phyloP scores from a whole-genome alignment of 1,140 invertebrate genomes.

The Trissolcus basalis region DNA sequence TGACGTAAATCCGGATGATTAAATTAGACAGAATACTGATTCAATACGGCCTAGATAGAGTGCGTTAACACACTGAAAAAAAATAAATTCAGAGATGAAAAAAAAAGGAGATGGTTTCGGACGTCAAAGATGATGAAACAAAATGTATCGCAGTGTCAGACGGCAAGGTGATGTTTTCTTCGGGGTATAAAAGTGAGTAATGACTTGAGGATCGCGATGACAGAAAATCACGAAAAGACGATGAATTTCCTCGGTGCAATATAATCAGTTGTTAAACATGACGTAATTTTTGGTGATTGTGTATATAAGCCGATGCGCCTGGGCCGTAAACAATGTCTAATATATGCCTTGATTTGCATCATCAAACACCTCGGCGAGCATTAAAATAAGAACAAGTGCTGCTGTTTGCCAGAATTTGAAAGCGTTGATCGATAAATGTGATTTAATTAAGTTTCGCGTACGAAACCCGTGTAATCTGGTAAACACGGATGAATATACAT shows the following conservation, averaged over 20 bases:
- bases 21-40: background rate
- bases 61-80: slow-evolving; percentile 2
- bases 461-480: slow-evolving; percentile 7
- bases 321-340: slow-evolving; percentile 33
- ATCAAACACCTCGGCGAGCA: slow-evolving; percentile 25
- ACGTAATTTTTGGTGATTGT: slow-evolving; percentile 5
- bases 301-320: slow-evolving; percentile 3
- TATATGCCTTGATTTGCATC: slow-evolving; percentile 36
- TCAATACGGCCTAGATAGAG: slow-evolving; percentile 1
- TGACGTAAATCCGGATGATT: no score
- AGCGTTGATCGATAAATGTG: slow-evolving; percentile 40
- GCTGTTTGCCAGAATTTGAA: slow-evolving; percentile 33
- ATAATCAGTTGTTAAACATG: slow-evolving; percentile 11
- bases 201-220: slow-evolving; percentile 25
- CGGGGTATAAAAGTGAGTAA: slow-evolving; percentile 18
- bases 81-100: background rate
- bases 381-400: slow-evolving; percentile 40
- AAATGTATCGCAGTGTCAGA: slow-evolving; percentile 27
- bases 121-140: slow-evolving; percentile 38
- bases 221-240: slow-evolving; percentile 16
- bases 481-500: slow-evolving; percentile 2
- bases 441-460: slow-evolving; percentile 40
- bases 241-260: slow-evolving; percentile 15
- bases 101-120: slow-evolving; percentile 1
- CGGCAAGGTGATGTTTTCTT: slow-evolving; percentile 11